phyloP scores from a whole-genome alignment of 2,113 vertebrate genomes.

The Pholis gunnellus region DNA sequence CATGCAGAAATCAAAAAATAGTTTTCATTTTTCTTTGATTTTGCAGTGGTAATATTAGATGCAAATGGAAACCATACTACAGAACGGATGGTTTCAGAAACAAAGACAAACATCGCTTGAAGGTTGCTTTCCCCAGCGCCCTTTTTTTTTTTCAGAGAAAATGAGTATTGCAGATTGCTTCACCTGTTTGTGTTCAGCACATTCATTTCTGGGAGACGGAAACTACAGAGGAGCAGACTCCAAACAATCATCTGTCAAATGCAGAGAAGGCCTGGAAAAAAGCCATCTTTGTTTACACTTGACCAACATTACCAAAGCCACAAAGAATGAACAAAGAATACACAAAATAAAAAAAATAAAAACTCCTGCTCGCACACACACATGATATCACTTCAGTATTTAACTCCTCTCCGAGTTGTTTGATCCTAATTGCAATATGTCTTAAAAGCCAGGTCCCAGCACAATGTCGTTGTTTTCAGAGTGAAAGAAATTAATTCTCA shows the following conservation, averaged over 20 bases:
- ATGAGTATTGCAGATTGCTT: conserved; percentile 71
- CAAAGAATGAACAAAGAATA: conserved; percentile 45
- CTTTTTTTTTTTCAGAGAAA: conserved; percentile 55
- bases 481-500: conserved; percentile 94
- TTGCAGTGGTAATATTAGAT: conserved; percentile 78
- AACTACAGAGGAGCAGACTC: conserved; percentile 72
- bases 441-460: conserved; percentile 70
- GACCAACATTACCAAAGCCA: conserved; percentile 70
- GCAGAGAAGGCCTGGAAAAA: conserved; percentile 68
- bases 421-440: conserved; percentile 80
- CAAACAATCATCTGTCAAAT: conserved; percentile 78
- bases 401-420: conserved; percentile 58
- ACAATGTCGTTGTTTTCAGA: conserved; percentile 78
- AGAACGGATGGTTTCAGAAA: conserved; percentile 71
- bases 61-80: conserved; percentile 77
- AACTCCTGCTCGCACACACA: not conserved
- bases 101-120: conserved; percentile 71
- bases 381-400: conserved; percentile 32
- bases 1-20: conserved; percentile 83
- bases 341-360: not conserved
- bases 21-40: conserved; percentile 83
- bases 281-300: conserved; percentile 73
- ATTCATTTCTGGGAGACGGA: conserved; percentile 69
- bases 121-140: conserved; percentile 54
- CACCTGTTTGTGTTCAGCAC: conserved; percentile 78